Percentiles rank a stretch among this genome's conserved stretches.
Conservation (phyloP, 1,140 invertebrate species). For the Eumeta japonica region DNA sequence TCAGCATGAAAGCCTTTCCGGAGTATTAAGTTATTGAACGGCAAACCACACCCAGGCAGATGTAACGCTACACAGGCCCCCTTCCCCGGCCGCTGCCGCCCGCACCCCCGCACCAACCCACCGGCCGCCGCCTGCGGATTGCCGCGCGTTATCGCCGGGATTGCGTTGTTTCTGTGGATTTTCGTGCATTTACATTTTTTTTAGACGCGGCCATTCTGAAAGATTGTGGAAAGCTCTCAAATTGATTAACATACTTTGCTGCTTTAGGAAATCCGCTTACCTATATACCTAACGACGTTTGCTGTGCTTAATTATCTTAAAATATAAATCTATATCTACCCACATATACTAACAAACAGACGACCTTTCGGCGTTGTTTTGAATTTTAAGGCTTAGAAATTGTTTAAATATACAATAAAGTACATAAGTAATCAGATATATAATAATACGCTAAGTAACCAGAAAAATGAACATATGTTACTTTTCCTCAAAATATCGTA, state of each 20-base stretch:
- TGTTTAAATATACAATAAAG: background rate
- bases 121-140: conserved; percentile 5
- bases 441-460: background rate
- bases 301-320: no score
- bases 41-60: conserved; percentile 49
- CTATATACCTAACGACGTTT: no score
- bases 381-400: conserved; percentile 8
- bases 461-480: no score
- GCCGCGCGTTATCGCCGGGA: conserved; percentile 1
- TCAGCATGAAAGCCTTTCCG: conserved; percentile 52
- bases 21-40: conserved; percentile 56
- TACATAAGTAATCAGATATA: background rate
- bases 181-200: conserved; percentile 21
- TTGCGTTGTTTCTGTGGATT: conserved; percentile 18
- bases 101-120: conserved; percentile 8
- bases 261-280: conserved; percentile 16
- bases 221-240: conserved; percentile 8
- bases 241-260: conserved; percentile 17
- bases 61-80: conserved; percentile 36
- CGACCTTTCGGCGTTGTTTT: no score
- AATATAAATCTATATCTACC: no score
- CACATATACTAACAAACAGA: no score
- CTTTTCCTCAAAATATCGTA: no score
- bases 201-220: background rate
- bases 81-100: no score